Evolutionary conservation across 2,888 invertebrate genomes (phyloP), one percentile per base, ranked within the genome.

Genomic region (Drosophila subquinaria): DNA sequence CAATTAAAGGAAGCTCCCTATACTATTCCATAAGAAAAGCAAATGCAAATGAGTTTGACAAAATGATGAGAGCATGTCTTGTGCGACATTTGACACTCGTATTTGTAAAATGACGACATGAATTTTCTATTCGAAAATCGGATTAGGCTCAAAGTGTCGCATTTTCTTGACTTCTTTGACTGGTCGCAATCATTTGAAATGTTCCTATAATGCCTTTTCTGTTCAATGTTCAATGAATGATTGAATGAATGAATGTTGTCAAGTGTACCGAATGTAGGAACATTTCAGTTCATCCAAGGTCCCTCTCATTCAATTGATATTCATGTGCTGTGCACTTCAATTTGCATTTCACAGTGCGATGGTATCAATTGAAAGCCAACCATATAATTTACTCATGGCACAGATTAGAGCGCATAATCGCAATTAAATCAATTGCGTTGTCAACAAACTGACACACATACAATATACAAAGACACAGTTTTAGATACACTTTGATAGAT

Each of bases 401-500:
- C 61, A 50, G 69, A 71, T 76, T 63, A 59, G 59, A 67, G 66
- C 53, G 45, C 65, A 70, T 68, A 76, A 82, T 88, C 66, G 65
- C 82, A 86, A 82, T 86, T 83, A 82, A 88, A 83, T 85, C 83
- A 85, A 76, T 79, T 82, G 73, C 68, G 57, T 69, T 73, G 52
- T 51, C 69, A 55, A 53, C 62, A 56, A 42, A 53, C 42, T 51
- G 35, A 35, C 51, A 53, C 45, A 62, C 15, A 36, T 15, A 57
- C 20, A 33, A 13, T 27, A 57, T 23, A 15, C 48, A 56, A 30
- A 53, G n/a, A 27, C 15, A 61, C 23, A 43, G 17, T 64, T 17
- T 42, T 36, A 35, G 38, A 55, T 55, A 55, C 45, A 59, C 45
- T 56, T 38, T 48, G 10, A 43, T 20, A 40, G 50, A 67, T 40